A percentile compares a stretch with the other conserved stretches of the same genome.
These are phyloP conservation scores for Microctenopoma steveboyesi DNA, from an alignment of 2,797 vertebrate species.

Conservation along the genomic window DNA sequence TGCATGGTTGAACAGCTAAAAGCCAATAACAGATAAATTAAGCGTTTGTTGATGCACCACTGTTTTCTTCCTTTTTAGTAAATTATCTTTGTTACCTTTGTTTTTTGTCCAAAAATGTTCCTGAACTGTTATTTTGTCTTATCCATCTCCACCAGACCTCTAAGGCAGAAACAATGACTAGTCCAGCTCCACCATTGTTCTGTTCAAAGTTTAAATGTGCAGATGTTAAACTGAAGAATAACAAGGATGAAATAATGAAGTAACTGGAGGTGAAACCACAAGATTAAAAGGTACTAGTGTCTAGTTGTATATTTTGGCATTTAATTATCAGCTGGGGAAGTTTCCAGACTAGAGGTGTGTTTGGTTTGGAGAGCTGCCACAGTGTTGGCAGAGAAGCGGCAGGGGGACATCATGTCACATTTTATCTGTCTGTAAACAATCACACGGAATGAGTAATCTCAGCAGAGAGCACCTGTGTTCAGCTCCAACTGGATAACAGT, in stretches of 20 bases:
- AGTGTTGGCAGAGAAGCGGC: slow-evolving; percentile 46
- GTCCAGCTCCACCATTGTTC: slow-evolving; percentile 55
- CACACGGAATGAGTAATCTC: slow-evolving; percentile 26
- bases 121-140: slow-evolving; percentile 72
- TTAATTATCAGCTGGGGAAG: slow-evolving; percentile 72
- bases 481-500: neutral
- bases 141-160: slow-evolving; percentile 65
- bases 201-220: slow-evolving; percentile 41
- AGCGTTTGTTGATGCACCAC: neutral
- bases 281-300: slow-evolving; percentile 20
- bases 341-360: slow-evolving; percentile 59
- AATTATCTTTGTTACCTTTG: slow-evolving; percentile 41
- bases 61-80: slow-evolving; percentile 15
- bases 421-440: slow-evolving; percentile 66
- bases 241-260: slow-evolving; percentile 16
- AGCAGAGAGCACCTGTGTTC: slow-evolving; percentile 41
- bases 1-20: slow-evolving; percentile 7
- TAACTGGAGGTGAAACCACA: slow-evolving; percentile 27
- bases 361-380: slow-evolving; percentile 58
- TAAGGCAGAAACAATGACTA: slow-evolving; percentile 50
- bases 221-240: slow-evolving; percentile 37
- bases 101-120: slow-evolving; percentile 48
- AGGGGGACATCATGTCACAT: slow-evolving; percentile 24
- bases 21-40: neutral
- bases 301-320: slow-evolving; percentile 31